Conservation (phyloP, 2,113 vertebrate species). For the Notarius lentiginosus region DNA sequence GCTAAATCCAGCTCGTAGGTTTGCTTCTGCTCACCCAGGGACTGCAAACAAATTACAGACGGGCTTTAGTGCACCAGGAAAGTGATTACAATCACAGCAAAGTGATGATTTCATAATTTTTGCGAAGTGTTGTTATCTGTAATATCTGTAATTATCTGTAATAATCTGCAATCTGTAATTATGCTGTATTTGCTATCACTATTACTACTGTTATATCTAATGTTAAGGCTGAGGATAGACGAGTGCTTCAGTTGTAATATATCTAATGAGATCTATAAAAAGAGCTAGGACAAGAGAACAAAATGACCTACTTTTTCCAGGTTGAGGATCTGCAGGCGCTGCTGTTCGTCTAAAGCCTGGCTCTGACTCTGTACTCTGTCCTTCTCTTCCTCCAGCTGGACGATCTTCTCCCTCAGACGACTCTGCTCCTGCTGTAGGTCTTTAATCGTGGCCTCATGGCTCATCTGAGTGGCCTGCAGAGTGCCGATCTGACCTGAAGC, state of each 20-base stretch:
- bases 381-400: constrained; percentile 88
- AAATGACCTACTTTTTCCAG: constrained; percentile 82
- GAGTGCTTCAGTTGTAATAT: neutral
- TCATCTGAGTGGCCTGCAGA: constrained; percentile 94
- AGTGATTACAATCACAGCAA: neutral
- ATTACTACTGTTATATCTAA: neutral
- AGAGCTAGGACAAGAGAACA: neutral
- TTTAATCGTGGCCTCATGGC: constrained; percentile 91
- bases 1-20: constrained; percentile 89
- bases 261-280: neutral
- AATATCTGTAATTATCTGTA: neutral
- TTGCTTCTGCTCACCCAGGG: constrained; percentile 88
- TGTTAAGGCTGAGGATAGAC: neutral
- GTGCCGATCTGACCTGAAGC: constrained; percentile 92
- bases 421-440: constrained; percentile 91
- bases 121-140: no score
- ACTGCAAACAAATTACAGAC: constrained; percentile 65
- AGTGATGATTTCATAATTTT: neutral
- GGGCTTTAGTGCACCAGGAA: neutral
- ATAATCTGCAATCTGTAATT: neutral
- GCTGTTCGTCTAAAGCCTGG: constrained; percentile 83
- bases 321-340: constrained; percentile 86
- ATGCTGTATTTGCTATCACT: neutral
- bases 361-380: constrained; percentile 85
- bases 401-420: constrained; percentile 84